Conservation (phyloP, 2,113 vertebrate genomes). For the Romanogobio albipinnatus region DNA sequence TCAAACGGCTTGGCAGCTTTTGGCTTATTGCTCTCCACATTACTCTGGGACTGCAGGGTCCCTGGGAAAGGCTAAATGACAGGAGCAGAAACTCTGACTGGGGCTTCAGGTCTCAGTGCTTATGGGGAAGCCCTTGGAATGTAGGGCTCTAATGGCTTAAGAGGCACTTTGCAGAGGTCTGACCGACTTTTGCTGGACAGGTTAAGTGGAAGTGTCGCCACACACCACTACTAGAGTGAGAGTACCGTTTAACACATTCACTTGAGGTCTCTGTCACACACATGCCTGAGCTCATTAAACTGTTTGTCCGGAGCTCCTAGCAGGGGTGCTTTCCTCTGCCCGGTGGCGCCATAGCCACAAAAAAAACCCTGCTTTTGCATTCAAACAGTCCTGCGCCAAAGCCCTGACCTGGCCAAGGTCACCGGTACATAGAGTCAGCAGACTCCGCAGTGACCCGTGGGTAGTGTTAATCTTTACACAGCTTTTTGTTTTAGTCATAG, state of each 20-base stretch:
- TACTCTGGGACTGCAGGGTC: slow-evolving; percentile 29
- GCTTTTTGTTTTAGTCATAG: neutral
- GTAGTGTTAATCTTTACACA: neutral
- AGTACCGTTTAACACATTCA: slow-evolving; percentile 2
- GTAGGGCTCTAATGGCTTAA: slow-evolving; percentile 30
- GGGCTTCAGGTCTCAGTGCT: slow-evolving; percentile 6
- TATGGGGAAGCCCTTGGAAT: slow-evolving; percentile 24
- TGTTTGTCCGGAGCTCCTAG: slow-evolving; percentile 40
- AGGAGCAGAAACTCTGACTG: slow-evolving; percentile 23
- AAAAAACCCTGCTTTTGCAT: slow-evolving; percentile 22
- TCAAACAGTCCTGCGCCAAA: neutral
- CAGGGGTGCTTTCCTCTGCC: slow-evolving; percentile 37
- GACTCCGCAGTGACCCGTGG: neutral
- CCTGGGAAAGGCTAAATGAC: slow-evolving; percentile 49
- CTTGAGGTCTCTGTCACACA: neutral
- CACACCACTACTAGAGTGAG: slow-evolving; percentile 8
- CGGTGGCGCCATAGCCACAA: slow-evolving; percentile 21
- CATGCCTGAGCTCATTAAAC: slow-evolving; percentile 39
- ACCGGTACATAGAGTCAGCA: slow-evolving; percentile 7
- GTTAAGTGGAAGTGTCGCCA: slow-evolving; percentile 23
- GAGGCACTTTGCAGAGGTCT: slow-evolving; percentile 30
- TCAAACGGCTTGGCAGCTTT: slow-evolving; percentile 50
- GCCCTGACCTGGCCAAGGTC: slow-evolving; percentile 43
- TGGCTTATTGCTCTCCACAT: slow-evolving; percentile 49
- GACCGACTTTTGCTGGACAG: slow-evolving; percentile 21